Conservation (phyloP, 2,888 invertebrate genomes). For the Enoplolaimus lenunculus region DNA sequence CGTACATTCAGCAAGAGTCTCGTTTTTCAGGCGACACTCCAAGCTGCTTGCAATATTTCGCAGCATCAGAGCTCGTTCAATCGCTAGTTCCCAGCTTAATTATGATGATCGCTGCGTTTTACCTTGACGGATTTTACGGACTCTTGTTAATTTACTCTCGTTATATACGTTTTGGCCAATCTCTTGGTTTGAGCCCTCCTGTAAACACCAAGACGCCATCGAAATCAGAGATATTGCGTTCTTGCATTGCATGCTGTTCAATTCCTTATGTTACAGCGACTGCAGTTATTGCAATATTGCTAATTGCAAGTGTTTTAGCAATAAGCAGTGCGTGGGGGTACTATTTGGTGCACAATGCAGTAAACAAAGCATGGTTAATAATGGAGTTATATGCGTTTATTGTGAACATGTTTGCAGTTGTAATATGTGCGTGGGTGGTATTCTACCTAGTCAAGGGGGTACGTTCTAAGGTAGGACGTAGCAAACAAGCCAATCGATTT, state of each 20-base stretch:
- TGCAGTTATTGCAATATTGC: background rate
- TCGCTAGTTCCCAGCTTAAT: background rate
- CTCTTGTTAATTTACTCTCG: background rate
- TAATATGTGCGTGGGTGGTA: background rate
- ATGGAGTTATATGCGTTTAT: background rate
- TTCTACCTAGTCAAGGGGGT: background rate
- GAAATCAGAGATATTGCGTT: background rate
- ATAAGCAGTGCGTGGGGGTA: background rate
- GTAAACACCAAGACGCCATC: background rate
- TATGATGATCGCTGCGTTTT: background rate
- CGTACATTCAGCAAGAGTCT: too few relatives aligned
- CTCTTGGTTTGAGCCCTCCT: background rate
- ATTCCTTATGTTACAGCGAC: background rate
- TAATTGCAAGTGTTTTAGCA: too few relatives aligned
- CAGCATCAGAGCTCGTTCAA: too few relatives aligned
- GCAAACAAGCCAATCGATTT: background rate
- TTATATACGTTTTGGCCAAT: background rate
- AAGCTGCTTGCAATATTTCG: too few relatives aligned
- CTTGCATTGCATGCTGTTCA: background rate
- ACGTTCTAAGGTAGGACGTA: too few relatives aligned
- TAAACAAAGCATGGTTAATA: background rate
- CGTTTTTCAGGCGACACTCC: too few relatives aligned
- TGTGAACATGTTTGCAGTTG: background rate
- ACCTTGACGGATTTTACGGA: background rate
- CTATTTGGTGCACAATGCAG: background rate